These are phyloP conservation scores for Rhopilema esculentum DNA, from an alignment of 30 jellyfish, hydroid and myxozoan species.

Conservation along the genomic window DNA sequence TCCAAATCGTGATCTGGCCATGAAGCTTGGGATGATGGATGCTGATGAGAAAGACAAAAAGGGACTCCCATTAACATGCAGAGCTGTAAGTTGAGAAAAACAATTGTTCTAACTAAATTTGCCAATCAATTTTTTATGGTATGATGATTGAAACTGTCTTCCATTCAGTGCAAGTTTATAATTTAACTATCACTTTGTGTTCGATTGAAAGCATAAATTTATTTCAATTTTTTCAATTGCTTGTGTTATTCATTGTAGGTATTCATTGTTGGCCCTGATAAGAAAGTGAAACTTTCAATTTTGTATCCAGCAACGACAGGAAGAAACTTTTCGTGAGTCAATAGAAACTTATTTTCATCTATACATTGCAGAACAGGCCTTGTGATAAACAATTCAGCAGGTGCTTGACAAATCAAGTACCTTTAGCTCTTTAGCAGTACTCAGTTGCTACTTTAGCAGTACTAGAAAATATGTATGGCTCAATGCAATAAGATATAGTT, in stretches of 20 bases:
- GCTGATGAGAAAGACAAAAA: conserved; percentile 93
- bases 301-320: conserved; percentile 99
- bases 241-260: conserved; percentile 66
- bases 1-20: conserved; percentile 85
- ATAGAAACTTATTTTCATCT: not conserved
- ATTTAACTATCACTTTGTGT: too few species aligned
- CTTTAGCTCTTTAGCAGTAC: too few species aligned
- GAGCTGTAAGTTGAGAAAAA: conserved; percentile 81
- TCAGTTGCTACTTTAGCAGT: too few species aligned
- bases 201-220: too few species aligned
- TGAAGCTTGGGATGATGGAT: conserved; percentile 92
- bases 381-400: too few species aligned
- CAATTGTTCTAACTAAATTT: not conserved
- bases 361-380: too few species aligned
- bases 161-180: not conserved
- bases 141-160: not conserved
- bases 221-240: too few species aligned
- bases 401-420: too few species aligned
- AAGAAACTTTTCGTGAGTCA: conserved; percentile 86
- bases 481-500: too few species aligned
- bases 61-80: conserved; percentile 87
- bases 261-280: conserved; percentile 93
- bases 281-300: conserved; percentile 84
- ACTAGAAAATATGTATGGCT: too few species aligned
- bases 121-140: not conserved